Evolutionary conservation across 2,888 invertebrate genomes (phyloP).

Genomic region (Girardia tigrina): DNA sequence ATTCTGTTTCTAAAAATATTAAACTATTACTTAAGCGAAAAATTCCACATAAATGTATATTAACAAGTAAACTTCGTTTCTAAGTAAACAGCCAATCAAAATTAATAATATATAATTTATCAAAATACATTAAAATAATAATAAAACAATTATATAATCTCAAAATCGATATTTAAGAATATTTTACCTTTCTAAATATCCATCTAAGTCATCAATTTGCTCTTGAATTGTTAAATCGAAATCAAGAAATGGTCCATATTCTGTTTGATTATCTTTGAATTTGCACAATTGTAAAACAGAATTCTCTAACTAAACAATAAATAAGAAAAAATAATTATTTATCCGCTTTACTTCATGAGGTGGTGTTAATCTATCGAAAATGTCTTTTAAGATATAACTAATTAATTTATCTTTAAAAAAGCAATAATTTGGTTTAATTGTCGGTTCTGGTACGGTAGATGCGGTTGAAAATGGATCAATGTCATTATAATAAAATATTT

Average conservation of each 20-base stretch:
- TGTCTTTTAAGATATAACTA: constrained; percentile 82
- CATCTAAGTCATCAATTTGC: constrained; percentile 90
- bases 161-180: too few species aligned
- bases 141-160: too few species aligned
- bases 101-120: too few species aligned
- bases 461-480: constrained; percentile 78
- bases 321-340: neutral
- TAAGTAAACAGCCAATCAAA: neutral
- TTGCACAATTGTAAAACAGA: constrained; percentile 81
- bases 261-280: constrained; percentile 61
- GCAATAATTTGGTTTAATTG: constrained; percentile 75
- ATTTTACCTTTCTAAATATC: constrained; percentile 76
- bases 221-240: constrained; percentile 87
- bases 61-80: too few species aligned
- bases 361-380: constrained; percentile 75
- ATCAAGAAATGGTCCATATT: constrained; percentile 89
- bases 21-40: too few species aligned
- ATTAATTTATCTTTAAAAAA: constrained; percentile 80
- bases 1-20: too few species aligned
- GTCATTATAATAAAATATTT: constrained; percentile 90
- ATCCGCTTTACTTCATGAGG: constrained; percentile 91
- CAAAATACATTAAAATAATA: constrained; percentile 32
- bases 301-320: constrained; percentile 76
- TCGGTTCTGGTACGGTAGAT: constrained; percentile 70
- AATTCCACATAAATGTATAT: too few species aligned